Base-by-base conservation (phyloP, 2,888 invertebrate genomes). In the Drosophila vallismaia region DNA sequence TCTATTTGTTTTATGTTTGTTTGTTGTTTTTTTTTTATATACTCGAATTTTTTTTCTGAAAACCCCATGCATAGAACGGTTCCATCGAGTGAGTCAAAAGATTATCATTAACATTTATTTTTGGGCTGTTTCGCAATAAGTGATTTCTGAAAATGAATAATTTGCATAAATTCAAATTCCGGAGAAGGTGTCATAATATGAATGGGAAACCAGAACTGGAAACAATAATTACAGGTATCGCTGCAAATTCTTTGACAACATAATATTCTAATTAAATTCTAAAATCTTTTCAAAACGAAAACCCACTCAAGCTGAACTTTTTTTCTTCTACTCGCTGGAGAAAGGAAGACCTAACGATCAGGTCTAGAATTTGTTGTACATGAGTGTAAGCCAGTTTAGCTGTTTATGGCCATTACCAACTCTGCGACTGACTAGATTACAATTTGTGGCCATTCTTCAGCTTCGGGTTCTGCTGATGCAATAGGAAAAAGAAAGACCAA, bases 391-490 rank as follows among this genome's bases (percentile, higher is more conserved):
- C 53, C n/a, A 57, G 49, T 56, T 55, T 49, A 66, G 52, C 60
- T 74, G 51, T 74, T 75, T 75, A 76, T 80, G 74, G 79, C 57
- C 56, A 81, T 68, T 53, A 28, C 71, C 40, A 78, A 63, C 71
- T 33, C 46, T 45, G 42, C 56, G 67, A 40, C 58, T 53, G 68
- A 52, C 58, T 67, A 66, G 53, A 69, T 70, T 71, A 63, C 62
- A 66, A 54, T 57, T 48, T 53, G 64, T 57, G 55, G 58, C 66
- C 66, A 58, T 54, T 56, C 53, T 38, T 52, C 36, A 33, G 38
- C 52, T 31, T 75, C 80, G 77, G 26, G 14, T n/a, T 50, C 49
- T 45, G 77, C 83, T 82, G 86, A 82, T 82, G 82, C 86, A 82
- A 82, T 82, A 82, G 76, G 71, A 76, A 72, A 36, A 36, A 36